Base-by-base conservation (phyloP, 2,888 invertebrate species). In the Ophion obscuratus region DNA sequence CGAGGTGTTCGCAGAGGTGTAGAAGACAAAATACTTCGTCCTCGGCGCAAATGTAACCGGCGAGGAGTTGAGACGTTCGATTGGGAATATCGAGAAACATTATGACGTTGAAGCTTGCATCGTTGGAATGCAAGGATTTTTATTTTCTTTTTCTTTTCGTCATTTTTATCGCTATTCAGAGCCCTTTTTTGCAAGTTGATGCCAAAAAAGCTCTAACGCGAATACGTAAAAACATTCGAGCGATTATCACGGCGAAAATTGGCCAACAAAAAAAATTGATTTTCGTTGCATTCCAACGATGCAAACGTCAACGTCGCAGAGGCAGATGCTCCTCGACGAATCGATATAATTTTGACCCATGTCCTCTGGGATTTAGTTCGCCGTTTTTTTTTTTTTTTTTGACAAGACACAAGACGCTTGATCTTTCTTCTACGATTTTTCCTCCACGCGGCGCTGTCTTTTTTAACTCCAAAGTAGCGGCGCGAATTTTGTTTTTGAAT, bases 1-100 rank as follows among this genome's bases (percentile, higher is more conserved):
- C 88, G 87, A 85, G 81, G 89, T 89, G 89, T 89, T 85, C 88
- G 89, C 88, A 90, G 89, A 89, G 91, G 89, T 90, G 90, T 90
- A 91, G 88, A 87, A 90, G 44, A 40, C 31, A 89, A 89, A 87
- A 59, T 3, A 71, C 20, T 20, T 17, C 6, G 7, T 61, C 2
- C 61, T 24, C 20, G 61, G 53, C 53, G 64, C 17, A 53, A 66
- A 64, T 64, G 17, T 20, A 57, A 76, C 36, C 31, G 59, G 57
- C 11, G 7, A 76, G 61, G 24, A n/a, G 70, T 76, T 20, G 76
- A 44, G 27, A 10, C 61, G 57, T 44, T 57, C 24, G 31, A 62
- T 77, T 20, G 36, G 61, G 47, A 70, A 20, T 64, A 81, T 75
- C 44, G 70, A 57, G 57, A 71, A 66, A 71, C 44, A 57, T 68